phyloP scores from a whole-genome alignment of 2,797 vertebrate species.

The Acipenser ruthenus region DNA sequence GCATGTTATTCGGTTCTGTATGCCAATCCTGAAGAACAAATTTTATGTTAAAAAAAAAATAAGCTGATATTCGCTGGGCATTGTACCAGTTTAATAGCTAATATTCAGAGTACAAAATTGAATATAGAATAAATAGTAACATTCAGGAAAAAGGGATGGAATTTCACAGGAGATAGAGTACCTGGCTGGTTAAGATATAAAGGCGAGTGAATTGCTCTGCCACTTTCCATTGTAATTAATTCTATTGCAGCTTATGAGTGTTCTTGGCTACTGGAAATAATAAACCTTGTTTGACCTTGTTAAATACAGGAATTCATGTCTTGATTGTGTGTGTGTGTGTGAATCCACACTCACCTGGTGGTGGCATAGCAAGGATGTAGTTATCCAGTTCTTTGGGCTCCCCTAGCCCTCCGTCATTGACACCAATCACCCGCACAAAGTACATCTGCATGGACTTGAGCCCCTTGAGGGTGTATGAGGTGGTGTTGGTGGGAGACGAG shows the following conservation, averaged over 20 bases:
- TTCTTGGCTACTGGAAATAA: no score
- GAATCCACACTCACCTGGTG: constrained; percentile 46
- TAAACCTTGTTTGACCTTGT: neutral
- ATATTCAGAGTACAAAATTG: neutral
- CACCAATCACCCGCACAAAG: constrained; percentile 62
- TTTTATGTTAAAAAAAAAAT: no score
- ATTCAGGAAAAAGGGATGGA: neutral
- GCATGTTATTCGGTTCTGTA: no score
- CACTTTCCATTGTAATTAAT: no score
- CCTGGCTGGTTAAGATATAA: no score
- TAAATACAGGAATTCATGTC: neutral
- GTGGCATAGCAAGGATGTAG: constrained; percentile 43
- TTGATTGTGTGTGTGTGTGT: neutral
- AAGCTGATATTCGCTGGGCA: no score
- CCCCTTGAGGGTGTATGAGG: constrained; percentile 60
- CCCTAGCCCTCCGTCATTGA: constrained; percentile 58
- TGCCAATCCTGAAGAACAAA: no score
- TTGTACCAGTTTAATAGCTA: no score
- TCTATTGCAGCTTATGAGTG: no score
- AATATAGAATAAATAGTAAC: neutral
- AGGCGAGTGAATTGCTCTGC: no score
- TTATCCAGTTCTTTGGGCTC: constrained; percentile 48
- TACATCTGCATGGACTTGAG: constrained; percentile 58
- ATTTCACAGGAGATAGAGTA: neutral
- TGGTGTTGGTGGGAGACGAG: constrained; percentile 40